A percentile compares a stretch with the other conserved stretches of the same genome.
Conservation (phyloP, 2,113 vertebrate genomes). For the Synchiropus splendidus region DNA sequence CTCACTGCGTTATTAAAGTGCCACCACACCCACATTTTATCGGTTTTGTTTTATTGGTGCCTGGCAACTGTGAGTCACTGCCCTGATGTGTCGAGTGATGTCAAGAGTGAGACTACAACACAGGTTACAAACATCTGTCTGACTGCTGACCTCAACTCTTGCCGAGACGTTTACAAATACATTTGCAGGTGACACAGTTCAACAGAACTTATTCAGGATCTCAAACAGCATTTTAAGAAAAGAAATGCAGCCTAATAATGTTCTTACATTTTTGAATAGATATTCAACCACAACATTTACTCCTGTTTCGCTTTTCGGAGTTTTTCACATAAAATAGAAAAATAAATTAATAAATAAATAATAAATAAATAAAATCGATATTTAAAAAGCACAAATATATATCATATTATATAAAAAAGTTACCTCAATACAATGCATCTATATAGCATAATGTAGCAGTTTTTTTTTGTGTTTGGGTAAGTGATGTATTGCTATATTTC, state of each 20-base stretch:
- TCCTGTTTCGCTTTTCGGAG: no score
- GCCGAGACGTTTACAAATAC: no score
- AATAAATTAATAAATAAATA: background rate
- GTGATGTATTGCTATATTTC: background rate
- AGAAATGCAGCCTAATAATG: no score
- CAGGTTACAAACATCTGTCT: no score
- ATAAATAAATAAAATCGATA: background rate
- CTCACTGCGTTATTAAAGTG: background rate
- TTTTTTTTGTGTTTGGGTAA: background rate
- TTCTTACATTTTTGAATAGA: no score
- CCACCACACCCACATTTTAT: slow-evolving; percentile 4
- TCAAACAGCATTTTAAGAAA: background rate
- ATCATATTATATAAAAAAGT: background rate
- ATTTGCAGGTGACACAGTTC: no score
- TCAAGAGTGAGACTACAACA: background rate
- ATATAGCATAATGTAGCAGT: background rate
- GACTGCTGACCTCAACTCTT: no score
- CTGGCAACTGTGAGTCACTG: background rate
- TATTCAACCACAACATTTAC: no score
- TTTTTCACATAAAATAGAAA: background rate
- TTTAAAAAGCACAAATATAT: background rate
- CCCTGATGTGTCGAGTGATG: background rate
- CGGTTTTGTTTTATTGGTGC: background rate
- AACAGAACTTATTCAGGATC: no score
- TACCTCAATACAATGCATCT: background rate